These are phyloP conservation scores for Temnothorax longispinosus DNA, from an alignment of 1,140 invertebrate species.

Conservation along the genomic window DNA sequence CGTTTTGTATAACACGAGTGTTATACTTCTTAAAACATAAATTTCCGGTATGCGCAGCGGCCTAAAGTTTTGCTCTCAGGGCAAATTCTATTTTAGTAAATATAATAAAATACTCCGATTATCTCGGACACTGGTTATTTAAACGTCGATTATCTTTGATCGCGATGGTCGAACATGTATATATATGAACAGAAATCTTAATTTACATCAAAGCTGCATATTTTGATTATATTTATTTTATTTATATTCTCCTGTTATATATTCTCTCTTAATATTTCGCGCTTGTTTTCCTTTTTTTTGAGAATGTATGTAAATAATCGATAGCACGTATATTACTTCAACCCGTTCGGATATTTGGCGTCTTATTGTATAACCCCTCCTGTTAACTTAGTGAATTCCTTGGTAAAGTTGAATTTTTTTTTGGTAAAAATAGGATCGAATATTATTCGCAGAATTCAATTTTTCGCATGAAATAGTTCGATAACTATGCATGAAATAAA, in stretches of 20 bases:
- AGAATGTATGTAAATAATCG: constrained; percentile 1
- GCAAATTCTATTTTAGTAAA: neutral
- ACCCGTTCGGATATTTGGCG: neutral
- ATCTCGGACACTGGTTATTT: neutral
- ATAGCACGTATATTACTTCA: constrained; percentile 3
- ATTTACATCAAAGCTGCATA: neutral
- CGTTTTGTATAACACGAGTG: neutral
- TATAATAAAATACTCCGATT: neutral
- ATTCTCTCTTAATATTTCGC: neutral
- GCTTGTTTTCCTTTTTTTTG: neutral
- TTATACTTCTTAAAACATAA: neutral
- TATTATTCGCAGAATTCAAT: constrained; percentile 36
- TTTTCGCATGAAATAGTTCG: constrained; percentile 10
- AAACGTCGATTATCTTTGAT: neutral
- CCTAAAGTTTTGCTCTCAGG: neutral
- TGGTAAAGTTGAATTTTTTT: neutral
- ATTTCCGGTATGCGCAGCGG: neutral
- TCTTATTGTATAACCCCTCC: neutral
- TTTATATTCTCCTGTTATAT: neutral
- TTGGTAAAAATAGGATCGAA: constrained; percentile 14
- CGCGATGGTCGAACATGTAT: neutral
- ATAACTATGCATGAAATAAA: constrained; percentile 24
- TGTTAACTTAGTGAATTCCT: constrained; percentile 12
- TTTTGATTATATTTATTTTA: neutral
- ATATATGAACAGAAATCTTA: neutral